These are phyloP conservation scores for Laupala kohalensis DNA, from an alignment of 1,140 invertebrate species.

Conservation along the genomic window DNA sequence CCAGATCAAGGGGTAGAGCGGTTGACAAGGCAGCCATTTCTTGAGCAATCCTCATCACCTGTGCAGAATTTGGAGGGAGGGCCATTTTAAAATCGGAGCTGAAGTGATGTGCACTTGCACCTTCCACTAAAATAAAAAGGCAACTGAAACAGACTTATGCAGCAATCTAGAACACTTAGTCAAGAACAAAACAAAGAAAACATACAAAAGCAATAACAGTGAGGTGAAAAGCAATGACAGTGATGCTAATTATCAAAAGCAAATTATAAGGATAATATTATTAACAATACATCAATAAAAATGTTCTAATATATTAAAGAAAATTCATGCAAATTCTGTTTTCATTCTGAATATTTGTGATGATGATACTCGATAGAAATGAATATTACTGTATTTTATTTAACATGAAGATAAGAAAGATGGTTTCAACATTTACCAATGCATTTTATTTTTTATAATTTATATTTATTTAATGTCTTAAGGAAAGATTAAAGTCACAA, in stretches of 20 bases:
- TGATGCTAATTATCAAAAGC: neutral
- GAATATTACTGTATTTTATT: no score
- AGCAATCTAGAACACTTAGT: neutral
- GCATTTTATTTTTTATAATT: no score
- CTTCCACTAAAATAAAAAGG: slow-evolving; percentile 15
- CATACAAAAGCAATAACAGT: neutral
- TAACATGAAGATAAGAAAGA: no score
- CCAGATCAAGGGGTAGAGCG: slow-evolving; percentile 42
- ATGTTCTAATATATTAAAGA: no score
- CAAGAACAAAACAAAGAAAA: slow-evolving; percentile 1
- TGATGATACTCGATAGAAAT: no score
- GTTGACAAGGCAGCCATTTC: slow-evolving; percentile 47
- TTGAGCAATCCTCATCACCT: slow-evolving; percentile 45
- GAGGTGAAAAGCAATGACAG: neutral
- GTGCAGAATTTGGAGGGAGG: slow-evolving; percentile 21
- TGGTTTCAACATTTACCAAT: no score
- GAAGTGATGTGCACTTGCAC: slow-evolving; percentile 12
- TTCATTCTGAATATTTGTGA: no score
- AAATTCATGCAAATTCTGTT: no score
- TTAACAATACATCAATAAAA: neutral
- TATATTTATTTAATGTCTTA: no score
- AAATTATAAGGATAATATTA: neutral
- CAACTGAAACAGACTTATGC: slow-evolving; percentile 9
- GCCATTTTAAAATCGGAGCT: slow-evolving; percentile 12
- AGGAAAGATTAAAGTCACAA: no score